Conservation (phyloP, 2,797 vertebrate genomes). For the Acipenser transmontanus region DNA sequence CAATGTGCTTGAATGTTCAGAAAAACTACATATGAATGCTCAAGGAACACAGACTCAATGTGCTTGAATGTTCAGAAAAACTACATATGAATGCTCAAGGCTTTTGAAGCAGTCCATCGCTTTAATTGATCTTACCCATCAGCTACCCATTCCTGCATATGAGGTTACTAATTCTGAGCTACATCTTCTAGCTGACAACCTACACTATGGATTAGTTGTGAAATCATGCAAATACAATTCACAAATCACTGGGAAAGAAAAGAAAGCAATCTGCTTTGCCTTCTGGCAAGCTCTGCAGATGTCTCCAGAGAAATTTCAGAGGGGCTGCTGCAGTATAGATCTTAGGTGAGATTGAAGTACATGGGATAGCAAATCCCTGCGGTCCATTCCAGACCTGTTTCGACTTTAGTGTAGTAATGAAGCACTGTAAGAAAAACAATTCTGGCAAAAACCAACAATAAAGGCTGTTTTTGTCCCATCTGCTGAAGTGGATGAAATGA, state of each 20-base stretch:
- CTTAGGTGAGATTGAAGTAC: conserved; percentile 21
- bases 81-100: conserved; percentile 13
- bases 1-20: conserved; percentile 21
- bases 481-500: too few species aligned
- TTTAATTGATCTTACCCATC: conserved; percentile 28
- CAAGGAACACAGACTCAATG: conserved; percentile 1
- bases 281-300: conserved; percentile 18
- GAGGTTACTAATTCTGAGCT: conserved; percentile 34
- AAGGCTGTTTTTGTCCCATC: too few species aligned
- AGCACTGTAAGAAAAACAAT: too few species aligned
- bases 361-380: conserved; percentile 21
- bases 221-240: conserved; percentile 33
- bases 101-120: neutral
- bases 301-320: conserved; percentile 31
- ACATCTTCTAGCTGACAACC: conserved; percentile 25
- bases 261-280: conserved; percentile 9
- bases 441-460: too few species aligned
- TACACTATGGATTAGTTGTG: conserved; percentile 23
- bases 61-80: conserved; percentile 24
- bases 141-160: conserved; percentile 14
- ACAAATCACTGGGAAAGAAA: conserved; percentile 19
- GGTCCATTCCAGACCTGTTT: conserved; percentile 19
- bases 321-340: conserved; percentile 23
- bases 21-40: conserved; percentile 23
- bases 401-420: conserved; percentile 17